Evolutionary conservation across 1,140 invertebrate genomes (phyloP).

Genomic region (Papilio helenus): DNA sequence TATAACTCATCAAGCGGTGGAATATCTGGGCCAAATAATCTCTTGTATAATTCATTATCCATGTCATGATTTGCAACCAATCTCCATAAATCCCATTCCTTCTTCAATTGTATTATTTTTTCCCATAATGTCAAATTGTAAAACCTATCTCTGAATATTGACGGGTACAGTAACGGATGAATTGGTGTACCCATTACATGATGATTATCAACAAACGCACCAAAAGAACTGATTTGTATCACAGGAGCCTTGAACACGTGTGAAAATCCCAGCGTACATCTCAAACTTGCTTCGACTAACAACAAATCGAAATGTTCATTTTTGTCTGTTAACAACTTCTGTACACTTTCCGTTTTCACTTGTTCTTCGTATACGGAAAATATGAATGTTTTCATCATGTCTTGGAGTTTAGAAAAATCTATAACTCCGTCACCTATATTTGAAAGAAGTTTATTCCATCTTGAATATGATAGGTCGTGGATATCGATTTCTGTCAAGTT

Average conservation of each 20-base stretch:
- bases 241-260: constrained; percentile 70
- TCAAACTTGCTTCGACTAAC: constrained; percentile 56
- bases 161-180: constrained; percentile 80
- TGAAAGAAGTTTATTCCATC: not conserved
- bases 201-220: constrained; percentile 46
- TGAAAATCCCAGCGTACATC: constrained; percentile 56
- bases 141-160: constrained; percentile 57
- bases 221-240: constrained; percentile 69
- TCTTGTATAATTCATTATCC: constrained; percentile 46
- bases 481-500: constrained; percentile 26
- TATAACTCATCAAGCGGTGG: constrained; percentile 73
- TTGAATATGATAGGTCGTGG: constrained; percentile 13
- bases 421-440: no score
- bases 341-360: constrained; percentile 52
- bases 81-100: constrained; percentile 36
- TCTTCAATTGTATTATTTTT: constrained; percentile 57
- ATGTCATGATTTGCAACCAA: no score
- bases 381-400: constrained; percentile 2
- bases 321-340: constrained; percentile 56
- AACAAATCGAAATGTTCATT: constrained; percentile 62
- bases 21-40: constrained; percentile 69
- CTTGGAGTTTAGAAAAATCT: no score
- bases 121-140: constrained; percentile 59
- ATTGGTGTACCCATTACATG: constrained; percentile 71
- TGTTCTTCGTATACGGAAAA: constrained; percentile 60